These are phyloP conservation scores for Ptychoptera contaminata DNA, from an alignment of 2,888 invertebrate species.

Conservation along the genomic window DNA sequence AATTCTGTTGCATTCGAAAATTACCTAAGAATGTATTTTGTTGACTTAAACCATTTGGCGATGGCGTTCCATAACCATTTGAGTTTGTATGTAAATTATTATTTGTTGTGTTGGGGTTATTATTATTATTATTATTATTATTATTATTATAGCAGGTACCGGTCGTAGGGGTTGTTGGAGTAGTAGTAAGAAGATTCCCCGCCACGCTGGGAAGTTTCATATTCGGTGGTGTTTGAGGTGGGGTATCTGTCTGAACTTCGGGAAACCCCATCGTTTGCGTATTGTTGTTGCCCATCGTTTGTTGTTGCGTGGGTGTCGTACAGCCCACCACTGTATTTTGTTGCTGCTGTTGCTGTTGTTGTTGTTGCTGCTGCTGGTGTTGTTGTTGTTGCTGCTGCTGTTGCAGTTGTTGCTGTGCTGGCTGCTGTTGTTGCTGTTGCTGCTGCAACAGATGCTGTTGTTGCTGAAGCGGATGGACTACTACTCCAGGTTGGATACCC, in stretches of 20 bases:
- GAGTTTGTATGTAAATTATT: conserved; percentile 12
- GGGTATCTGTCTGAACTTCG: conserved; percentile 74
- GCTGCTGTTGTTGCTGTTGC: conserved; percentile 18
- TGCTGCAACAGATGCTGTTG: conserved; percentile 32
- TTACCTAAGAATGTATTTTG: conserved; percentile 10
- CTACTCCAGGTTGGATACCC: conserved; percentile 16
- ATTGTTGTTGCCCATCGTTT: conserved; percentile 5
- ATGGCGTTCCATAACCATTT: conserved; percentile 13
- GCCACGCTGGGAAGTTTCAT: conserved; percentile 76
- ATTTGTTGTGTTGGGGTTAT: conserved; percentile 10
- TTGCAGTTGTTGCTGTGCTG: conserved; percentile 10
- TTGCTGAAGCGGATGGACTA: conserved; percentile 28
- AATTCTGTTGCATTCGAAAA: conserved; percentile 20
- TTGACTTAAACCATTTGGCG: conserved; percentile 1
- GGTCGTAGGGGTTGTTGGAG: conserved; percentile 32
- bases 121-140: conserved; percentile 13
- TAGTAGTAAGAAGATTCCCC: conserved; percentile 50
- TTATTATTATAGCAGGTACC: conserved; percentile 33
- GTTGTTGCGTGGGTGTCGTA: conserved; percentile 19
- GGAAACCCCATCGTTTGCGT: conserved; percentile 54
- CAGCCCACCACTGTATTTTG: conserved; percentile 15
- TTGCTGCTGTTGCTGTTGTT: conserved; percentile 15
- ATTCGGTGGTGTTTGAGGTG: conserved; percentile 86
- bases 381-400: conserved; percentile 18
- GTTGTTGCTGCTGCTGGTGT: neutral